Evolutionary conservation across 2,888 invertebrate genomes (phyloP).

Genomic region (Mythimna pallens): DNA sequence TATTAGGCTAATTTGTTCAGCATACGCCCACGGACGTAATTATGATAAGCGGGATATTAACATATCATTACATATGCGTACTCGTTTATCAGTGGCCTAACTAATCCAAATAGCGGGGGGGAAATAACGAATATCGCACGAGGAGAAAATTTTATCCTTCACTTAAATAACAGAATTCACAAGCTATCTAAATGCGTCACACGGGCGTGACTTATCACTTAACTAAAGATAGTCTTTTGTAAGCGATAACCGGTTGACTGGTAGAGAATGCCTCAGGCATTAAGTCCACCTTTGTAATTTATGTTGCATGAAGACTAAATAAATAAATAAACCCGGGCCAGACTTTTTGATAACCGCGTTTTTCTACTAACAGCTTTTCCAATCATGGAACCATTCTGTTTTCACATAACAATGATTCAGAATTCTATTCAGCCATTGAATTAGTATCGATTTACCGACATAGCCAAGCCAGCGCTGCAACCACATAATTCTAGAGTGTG

Average conservation of each 20-base stretch:
- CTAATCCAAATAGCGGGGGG: background rate
- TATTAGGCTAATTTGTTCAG: constrained; percentile 33
- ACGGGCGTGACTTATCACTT: background rate
- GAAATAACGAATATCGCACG: no score
- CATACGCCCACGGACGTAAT: constrained; percentile 21
- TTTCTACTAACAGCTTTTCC: background rate
- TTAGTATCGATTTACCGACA: constrained; percentile 52
- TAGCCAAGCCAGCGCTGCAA: constrained; percentile 42
- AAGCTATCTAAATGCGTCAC: background rate
- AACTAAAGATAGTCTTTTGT: constrained; percentile 1
- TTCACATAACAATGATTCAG: constrained; percentile 24
- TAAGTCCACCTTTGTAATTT: no score
- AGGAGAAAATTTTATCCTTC: background rate
- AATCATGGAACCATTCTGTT: constrained; percentile 2
- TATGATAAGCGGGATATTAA: constrained; percentile 37
- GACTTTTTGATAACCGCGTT: background rate
- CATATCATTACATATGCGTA: constrained; percentile 38
- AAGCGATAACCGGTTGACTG: no score
- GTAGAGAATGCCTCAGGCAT: no score
- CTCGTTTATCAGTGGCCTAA: background rate
- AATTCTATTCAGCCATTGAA: constrained; percentile 40
- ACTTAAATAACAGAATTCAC: background rate
- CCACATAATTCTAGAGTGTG: constrained; percentile 44
- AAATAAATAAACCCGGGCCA: no score
- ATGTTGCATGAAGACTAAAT: no score